Evolutionary conservation across 2,888 invertebrate species (phyloP).

Genomic region (Glyphotaelius pellucidus): DNA sequence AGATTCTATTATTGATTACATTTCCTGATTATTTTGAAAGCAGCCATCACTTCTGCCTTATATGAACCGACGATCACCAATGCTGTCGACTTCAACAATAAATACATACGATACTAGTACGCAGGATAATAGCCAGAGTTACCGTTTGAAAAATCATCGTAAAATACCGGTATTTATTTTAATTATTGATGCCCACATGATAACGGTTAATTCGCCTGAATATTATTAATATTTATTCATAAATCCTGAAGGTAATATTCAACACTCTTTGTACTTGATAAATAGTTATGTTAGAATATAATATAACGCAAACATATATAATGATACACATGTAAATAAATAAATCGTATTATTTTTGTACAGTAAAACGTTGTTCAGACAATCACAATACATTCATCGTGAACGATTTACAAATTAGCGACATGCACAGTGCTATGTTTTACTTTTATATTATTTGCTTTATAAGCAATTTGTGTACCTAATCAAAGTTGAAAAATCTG

Average conservation of each 20-base stretch:
- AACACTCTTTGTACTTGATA: background rate
- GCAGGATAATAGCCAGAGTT: background rate
- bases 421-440: background rate
- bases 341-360: background rate
- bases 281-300: background rate
- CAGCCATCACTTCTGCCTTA: background rate
- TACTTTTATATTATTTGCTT: background rate
- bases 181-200: background rate
- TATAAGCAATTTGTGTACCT: no score
- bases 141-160: slow-evolving; percentile 2
- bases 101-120: background rate
- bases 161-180: slow-evolving; percentile 2
- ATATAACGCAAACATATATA: background rate
- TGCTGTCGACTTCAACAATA: background rate
- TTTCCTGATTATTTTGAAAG: background rate
- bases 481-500: no score
- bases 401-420: background rate
- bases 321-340: background rate
- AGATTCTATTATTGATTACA: background rate
- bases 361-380: background rate
- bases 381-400: background rate
- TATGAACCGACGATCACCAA: background rate
- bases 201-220: background rate
- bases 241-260: background rate
- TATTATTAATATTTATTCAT: background rate